These are phyloP conservation scores for Pararge aegeria DNA, from an alignment of 1,140 invertebrate species.

Conservation along the genomic window DNA sequence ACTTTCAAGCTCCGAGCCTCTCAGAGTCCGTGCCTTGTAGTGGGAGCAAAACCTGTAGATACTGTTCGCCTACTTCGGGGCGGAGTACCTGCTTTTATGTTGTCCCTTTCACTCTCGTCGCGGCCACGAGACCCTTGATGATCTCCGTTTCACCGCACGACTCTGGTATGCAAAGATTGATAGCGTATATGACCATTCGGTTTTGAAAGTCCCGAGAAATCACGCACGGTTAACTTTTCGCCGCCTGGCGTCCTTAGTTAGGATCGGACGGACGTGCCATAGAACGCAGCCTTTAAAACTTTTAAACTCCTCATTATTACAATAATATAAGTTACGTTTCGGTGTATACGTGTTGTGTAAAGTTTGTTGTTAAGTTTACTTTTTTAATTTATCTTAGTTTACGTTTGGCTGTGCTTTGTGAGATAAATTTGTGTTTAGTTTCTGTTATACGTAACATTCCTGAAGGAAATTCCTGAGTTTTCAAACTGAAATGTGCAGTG, in stretches of 20 bases:
- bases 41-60: slow-evolving; percentile 79
- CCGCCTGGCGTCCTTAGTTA: slow-evolving; percentile 74
- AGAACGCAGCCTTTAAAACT: slow-evolving; percentile 34
- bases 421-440: slow-evolving; percentile 14
- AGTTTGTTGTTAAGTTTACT: slow-evolving; percentile 7
- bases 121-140: slow-evolving; percentile 31
- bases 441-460: slow-evolving; percentile 3
- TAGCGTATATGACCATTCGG: slow-evolving; percentile 79
- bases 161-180: slow-evolving; percentile 80
- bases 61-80: slow-evolving; percentile 70
- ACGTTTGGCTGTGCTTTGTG: slow-evolving; percentile 20
- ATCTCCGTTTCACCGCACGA: slow-evolving; percentile 67
- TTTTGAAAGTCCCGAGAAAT: slow-evolving; percentile 77
- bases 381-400: too few species aligned
- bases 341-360: background rate
- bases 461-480: slow-evolving; percentile 11
- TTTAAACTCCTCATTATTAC: slow-evolving; percentile 21
- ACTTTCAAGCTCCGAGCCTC: slow-evolving; percentile 69
- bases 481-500: slow-evolving; percentile 33
- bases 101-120: slow-evolving; percentile 64
- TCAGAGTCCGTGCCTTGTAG: slow-evolving; percentile 68
- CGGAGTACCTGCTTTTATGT: slow-evolving; percentile 62
- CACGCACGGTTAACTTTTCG: slow-evolving; percentile 77
- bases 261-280: slow-evolving; percentile 55
- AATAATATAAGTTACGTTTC: slow-evolving; percentile 22